Percentiles rank a stretch among this genome's conserved stretches.
Conservation (phyloP, 30 jellyfish, hydroid and myxozoan genomes). For the Chrysaora quinquecirrha region DNA sequence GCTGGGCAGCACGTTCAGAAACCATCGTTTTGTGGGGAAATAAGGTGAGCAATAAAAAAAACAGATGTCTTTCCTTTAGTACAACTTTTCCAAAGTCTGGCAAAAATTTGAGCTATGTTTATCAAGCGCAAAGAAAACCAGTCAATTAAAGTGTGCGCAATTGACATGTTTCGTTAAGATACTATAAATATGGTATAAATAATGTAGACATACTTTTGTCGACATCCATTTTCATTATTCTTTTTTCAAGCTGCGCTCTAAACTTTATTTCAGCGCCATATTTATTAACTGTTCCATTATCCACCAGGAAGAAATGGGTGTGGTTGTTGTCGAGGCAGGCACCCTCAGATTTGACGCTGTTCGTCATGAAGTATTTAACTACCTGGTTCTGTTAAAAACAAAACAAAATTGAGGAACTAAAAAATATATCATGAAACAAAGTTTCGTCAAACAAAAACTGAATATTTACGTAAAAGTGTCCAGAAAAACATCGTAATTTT, state of each 20-base stretch:
- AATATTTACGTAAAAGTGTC: too few species aligned
- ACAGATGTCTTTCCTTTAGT: too few species aligned
- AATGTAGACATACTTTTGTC: conserved; percentile 78
- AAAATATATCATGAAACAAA: not conserved
- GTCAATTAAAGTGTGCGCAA: too few species aligned
- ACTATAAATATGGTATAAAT: too few species aligned
- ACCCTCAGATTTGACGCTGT: conserved; percentile 74
- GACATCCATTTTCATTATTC: conserved; percentile 77
- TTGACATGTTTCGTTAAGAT: too few species aligned
- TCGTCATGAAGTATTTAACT: conserved; percentile 67
- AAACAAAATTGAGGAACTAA: not conserved
- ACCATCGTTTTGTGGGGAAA: too few species aligned
- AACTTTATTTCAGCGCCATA: conserved; percentile 93
- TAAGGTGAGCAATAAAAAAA: too few species aligned
- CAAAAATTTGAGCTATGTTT: too few species aligned
- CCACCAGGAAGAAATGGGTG: conserved; percentile 95
- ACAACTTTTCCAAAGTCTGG: too few species aligned
- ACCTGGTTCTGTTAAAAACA: conserved; percentile 39
- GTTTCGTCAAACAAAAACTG: not conserved
- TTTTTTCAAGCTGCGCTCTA: conserved; percentile 88
- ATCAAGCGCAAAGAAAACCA: too few species aligned
- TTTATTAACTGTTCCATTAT: conserved; percentile 84
- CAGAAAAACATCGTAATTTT: too few species aligned
- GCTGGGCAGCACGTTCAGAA: too few species aligned
- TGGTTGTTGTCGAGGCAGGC: conserved; percentile 98